Evolutionary conservation across 2,113 vertebrate species (phyloP), one percentile per base, ranked within the genome.

Genomic region (Nyctereutes procyonoides): DNA sequence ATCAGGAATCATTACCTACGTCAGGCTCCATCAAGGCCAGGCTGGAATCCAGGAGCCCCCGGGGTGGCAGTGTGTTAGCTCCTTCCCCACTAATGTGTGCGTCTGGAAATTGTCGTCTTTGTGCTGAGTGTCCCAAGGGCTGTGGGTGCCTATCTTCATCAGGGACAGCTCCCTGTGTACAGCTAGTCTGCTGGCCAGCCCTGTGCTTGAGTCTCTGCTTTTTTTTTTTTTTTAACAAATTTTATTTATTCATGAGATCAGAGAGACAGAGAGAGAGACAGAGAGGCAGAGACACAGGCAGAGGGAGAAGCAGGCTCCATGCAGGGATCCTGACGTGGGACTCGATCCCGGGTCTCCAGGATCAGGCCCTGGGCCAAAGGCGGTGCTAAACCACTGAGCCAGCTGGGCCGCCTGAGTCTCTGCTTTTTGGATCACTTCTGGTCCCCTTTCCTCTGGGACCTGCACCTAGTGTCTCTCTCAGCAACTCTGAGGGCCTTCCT

Each of bases 21-120:
- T 15, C 12, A 38, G 38, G 65, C 30, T 73, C 0, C 9, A 35
- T 11, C 0, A 1, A 62, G 85, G 28, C 38, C 80, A 87, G 67
- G 26, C 17, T 71, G 58, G 43, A 53, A 24, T n/a, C 65, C 43
- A 38, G 30, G n/a, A 77, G n/a, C 10, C 24, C 8, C 48, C 1
- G 32, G n/a, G 26, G 11, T 28, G 32, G 26, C 56, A 26, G 35
- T 2, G 26, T 53, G 32, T 43, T 53, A 79, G 55, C 32, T 22
- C 51, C 11, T 79, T 90, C 13, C 48, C 58, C 62, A 51, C 28
- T 62, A 17, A 48, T n/a, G 51, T 56, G 58, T 62, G 35, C 13
- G n/a, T 85, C 58, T 93, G 71, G 86, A 88, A 79, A 56, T 35
- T 62, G 89, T 93, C 38, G 80, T 20, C 77, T 20, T 86, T 80